These are phyloP conservation scores for Periophthalmus magnuspinnatus DNA, from an alignment of 2,797 vertebrate species.

Conservation along the genomic window DNA sequence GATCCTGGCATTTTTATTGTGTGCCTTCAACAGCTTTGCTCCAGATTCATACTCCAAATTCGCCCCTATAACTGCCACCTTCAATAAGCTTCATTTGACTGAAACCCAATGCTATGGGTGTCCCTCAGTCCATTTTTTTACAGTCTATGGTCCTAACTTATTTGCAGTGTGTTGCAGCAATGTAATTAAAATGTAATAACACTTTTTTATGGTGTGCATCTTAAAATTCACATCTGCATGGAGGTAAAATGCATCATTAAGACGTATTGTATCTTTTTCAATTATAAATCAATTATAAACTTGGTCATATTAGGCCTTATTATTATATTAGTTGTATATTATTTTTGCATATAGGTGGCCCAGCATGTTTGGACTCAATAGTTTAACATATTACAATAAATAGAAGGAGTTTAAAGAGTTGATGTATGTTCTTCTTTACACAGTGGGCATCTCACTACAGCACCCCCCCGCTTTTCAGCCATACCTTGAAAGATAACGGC, in stretches of 20 bases:
- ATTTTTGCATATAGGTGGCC: neutral
- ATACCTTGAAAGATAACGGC: slow-evolving; percentile 32
- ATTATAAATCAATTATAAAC: too few species aligned
- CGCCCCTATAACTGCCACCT: too few species aligned
- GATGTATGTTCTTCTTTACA: slow-evolving; percentile 9
- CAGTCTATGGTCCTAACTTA: neutral
- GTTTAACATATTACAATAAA: neutral
- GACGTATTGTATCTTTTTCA: too few species aligned
- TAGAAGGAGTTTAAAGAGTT: slow-evolving; percentile 12
- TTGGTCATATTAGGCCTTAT: neutral
- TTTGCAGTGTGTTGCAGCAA: neutral
- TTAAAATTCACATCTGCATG: neutral
- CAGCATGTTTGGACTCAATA: too few species aligned
- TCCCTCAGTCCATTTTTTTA: too few species aligned
- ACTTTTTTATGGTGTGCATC: neutral
- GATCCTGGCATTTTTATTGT: too few species aligned
- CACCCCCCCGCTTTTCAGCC: slow-evolving; percentile 24
- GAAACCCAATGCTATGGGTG: too few species aligned
- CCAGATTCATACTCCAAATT: too few species aligned
- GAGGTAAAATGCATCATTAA: too few species aligned
- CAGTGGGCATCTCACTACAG: neutral
- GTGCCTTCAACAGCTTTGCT: too few species aligned
- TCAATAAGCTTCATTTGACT: too few species aligned
- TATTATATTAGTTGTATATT: too few species aligned
- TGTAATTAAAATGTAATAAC: neutral